Base-by-base conservation (phyloP, 2,797 vertebrate genomes). In the Chelon labrosus region DNA sequence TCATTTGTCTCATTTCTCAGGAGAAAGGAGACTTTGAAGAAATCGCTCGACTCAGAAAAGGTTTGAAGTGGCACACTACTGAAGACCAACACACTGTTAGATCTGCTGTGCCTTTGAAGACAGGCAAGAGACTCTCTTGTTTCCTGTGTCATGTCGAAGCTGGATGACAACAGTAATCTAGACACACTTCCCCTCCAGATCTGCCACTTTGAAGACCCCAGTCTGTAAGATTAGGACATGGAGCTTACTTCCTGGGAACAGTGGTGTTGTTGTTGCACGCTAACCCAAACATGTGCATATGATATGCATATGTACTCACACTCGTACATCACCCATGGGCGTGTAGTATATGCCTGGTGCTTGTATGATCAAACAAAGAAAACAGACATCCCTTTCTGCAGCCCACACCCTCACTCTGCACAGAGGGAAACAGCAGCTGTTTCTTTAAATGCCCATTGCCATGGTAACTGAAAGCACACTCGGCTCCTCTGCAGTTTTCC, bases 101-200 rank as follows among this genome's bases (percentile, higher is more conserved):
- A 86, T 89, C 85, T 85, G 74, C 41, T 12, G 25, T 5, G 46
- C 65, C 92, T 94, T 94, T 93, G 92, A 92, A 92, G 87, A 70
- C 2, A 51, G 68, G 46, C 82, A 42, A 76, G 82, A 79, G 80
- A 61, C 85, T 80, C 87, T 75, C 70, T 63, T 50, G 71, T 81
- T 89, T 92, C 87, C 85, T 89, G 87, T 81, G 79, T 79, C 70
- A 54, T 56, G 77, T 55, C 35, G 71, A 67, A 65, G 56, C 54
- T 57, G 42, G 79, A 82, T 73, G 75, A 79, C 67, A 50, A 31
- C 77, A 51, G 80, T 93, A 86, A 92, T 93, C 88, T 88, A 53
- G 20, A 83, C 70, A 16, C 81, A 80, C 80, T 81, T 90, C 84
- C 80, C 77, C 71, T 66, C 70, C 79, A 62, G 63, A 69, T 69